These are phyloP conservation scores for Chaetodon auriga DNA, from an alignment of 2,113 vertebrate genomes.

Conservation along the genomic window DNA sequence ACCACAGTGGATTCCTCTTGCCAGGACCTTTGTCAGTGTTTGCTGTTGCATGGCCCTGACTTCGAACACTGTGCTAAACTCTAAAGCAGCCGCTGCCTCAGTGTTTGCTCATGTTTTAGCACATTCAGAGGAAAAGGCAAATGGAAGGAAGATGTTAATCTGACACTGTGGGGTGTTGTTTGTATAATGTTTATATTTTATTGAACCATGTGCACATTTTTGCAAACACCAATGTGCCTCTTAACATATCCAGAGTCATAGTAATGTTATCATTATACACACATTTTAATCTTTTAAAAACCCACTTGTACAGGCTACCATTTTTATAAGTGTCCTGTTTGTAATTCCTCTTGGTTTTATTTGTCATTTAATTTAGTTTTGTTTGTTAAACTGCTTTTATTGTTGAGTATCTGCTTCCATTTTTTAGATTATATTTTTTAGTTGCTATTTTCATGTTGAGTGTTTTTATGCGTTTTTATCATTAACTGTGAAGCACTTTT, in stretches of 20 bases:
- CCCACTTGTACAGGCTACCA: no score
- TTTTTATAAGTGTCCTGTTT: no score
- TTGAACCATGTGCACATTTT: not conserved
- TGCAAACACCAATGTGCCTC: not conserved
- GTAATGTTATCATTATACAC: not conserved
- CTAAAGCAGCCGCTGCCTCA: conserved; percentile 8
- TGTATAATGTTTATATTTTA: not conserved
- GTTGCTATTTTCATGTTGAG: no score
- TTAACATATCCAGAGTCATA: not conserved
- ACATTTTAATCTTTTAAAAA: no score
- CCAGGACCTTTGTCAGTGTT: conserved; percentile 38
- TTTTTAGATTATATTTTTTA: no score
- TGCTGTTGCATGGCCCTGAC: conserved; percentile 6
- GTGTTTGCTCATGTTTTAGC: conserved; percentile 6
- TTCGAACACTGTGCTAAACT: conserved; percentile 1
- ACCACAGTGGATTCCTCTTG: conserved; percentile 29
- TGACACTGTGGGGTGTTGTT: not conserved
- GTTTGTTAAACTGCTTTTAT: no score
- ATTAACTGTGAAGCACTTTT: no score
- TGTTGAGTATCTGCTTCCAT: no score
- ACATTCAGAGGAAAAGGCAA: not conserved
- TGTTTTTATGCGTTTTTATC: no score
- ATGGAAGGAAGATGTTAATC: conserved; percentile 1
- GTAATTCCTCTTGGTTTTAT: no score
- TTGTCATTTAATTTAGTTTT: no score